Evolutionary conservation across 2,888 invertebrate species (phyloP), one percentile per base, ranked within the genome.

Genomic region (Oligia latruncula): DNA sequence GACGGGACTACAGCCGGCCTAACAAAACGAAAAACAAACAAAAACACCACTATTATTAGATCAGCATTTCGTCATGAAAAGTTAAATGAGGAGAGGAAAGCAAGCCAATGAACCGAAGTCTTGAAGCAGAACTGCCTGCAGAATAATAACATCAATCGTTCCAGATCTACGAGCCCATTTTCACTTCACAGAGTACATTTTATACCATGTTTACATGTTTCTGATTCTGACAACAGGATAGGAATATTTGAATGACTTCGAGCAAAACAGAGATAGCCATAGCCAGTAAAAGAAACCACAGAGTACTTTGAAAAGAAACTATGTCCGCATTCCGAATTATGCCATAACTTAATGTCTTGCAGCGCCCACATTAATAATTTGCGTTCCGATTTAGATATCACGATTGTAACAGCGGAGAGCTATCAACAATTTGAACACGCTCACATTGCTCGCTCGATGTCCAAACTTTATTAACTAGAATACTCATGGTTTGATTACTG

Each of bases 21-120:
- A 90, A 92, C 88, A 91, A 90, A 91, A 86, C 84, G 85, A 92
- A 94, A 95, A 95, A 94, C 90, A 95, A 95, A 95, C 92, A 94
- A 94, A 93, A 90, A 81, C 65, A 66, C 66, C 80, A 89, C 88
- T 90, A 89, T 90, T 93, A 93, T 86, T 92, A 91, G 90, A 87
- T 85, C 71, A 88, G 60, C 78, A 87, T 87, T 86, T 88, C 83
- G 82, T 81, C 84, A 84, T 77, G 78, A 86, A 83, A 64, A 86
- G 60, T 75, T 60, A 78, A 78, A 70, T 52, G 65, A 77, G 58
- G 15, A 85, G 75, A 74, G 67, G 40, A 81, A 80, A 79, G 62
- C 72, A 71, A 64, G 35, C 58, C 15, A 80, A 80, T 4, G 49
- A 15, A 55, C 2, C 46, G 71, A 40, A 65, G 64, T 20, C 17